These are phyloP conservation scores for Orchestes rusci DNA, from an alignment of 2,888 invertebrate genomes.

Conservation along the genomic window DNA sequence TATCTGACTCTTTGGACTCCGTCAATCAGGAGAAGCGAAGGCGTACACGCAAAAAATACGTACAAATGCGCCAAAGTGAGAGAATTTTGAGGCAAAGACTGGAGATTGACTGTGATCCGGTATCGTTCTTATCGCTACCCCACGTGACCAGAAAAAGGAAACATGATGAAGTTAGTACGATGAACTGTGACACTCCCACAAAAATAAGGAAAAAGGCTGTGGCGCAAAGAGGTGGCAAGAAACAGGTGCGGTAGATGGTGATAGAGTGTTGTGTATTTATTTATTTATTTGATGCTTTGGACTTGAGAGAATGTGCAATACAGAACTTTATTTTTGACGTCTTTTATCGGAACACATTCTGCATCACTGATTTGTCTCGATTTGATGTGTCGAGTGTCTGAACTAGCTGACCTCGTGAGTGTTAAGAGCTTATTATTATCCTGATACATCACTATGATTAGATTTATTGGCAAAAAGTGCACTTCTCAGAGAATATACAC, in stretches of 20 bases:
- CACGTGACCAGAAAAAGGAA: slow-evolving; percentile 31
- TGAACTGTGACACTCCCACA: slow-evolving; percentile 31
- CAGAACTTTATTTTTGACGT: too few relatives aligned
- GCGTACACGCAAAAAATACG: slow-evolving; percentile 31
- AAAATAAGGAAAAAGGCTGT: slow-evolving; percentile 36
- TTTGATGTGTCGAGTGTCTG: too few relatives aligned
- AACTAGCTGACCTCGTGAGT: too few relatives aligned
- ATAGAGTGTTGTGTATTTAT: neutral
- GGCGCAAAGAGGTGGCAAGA: slow-evolving; percentile 24
- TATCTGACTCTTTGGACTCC: slow-evolving; percentile 32
- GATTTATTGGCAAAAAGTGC: too few relatives aligned
- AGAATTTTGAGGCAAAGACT: slow-evolving; percentile 36
- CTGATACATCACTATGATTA: too few relatives aligned
- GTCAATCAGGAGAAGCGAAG: slow-evolving; percentile 25
- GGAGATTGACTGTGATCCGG: slow-evolving; percentile 38
- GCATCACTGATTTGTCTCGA: too few relatives aligned
- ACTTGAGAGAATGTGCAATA: neutral
- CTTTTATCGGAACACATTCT: too few relatives aligned
- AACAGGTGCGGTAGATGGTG: slow-evolving; percentile 18
- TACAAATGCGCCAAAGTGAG: slow-evolving; percentile 40
- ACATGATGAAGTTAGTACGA: slow-evolving; percentile 26
- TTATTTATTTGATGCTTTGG: neutral
- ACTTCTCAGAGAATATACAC: too few relatives aligned
- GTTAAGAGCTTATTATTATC: too few relatives aligned
- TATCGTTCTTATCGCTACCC: slow-evolving; percentile 30